Evolutionary conservation across 1,140 invertebrate species (phyloP).

Genomic region (Cyrtorhinus lividipennis): DNA sequence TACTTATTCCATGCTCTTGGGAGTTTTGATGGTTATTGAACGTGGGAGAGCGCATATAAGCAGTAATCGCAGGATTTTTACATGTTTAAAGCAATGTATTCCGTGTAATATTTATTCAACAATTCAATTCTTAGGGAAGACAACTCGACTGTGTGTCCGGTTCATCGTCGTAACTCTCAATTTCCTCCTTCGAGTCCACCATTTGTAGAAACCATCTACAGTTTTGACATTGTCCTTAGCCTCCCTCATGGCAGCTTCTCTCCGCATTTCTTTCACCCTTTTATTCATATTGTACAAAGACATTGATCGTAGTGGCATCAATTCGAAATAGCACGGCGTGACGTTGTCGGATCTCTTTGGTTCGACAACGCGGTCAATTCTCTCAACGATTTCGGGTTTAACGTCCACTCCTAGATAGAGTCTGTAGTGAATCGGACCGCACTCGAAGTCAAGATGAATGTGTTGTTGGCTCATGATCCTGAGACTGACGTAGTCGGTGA

Average conservation of each 20-base stretch:
- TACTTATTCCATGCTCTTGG: too few species aligned
- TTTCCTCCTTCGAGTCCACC: background rate
- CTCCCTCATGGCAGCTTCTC: background rate
- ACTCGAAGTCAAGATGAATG: slow-evolving; percentile 1
- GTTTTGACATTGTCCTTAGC: background rate
- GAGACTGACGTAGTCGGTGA: slow-evolving; percentile 10
- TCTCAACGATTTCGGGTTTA: slow-evolving; percentile 5
- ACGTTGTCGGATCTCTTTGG: background rate
- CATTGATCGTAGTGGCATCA: slow-evolving; percentile 3
- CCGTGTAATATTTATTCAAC: too few species aligned
- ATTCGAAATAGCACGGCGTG: slow-evolving; percentile 3
- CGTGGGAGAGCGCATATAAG: too few species aligned
- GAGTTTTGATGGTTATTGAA: too few species aligned
- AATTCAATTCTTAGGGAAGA: too few species aligned
- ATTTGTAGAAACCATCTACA: background rate
- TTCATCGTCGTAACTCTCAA: too few species aligned
- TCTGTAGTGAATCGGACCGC: background rate
- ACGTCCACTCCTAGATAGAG: background rate
- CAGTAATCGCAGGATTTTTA: too few species aligned
- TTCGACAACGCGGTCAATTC: slow-evolving; percentile 6
- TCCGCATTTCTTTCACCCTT: background rate
- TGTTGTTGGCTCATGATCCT: slow-evolving; percentile 11
- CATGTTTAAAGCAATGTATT: too few species aligned
- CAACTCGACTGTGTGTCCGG: too few species aligned
- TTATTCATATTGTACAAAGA: background rate